Evolutionary conservation across 2,113 vertebrate species (phyloP).

Genomic region (Rhombomys opimus): DNA sequence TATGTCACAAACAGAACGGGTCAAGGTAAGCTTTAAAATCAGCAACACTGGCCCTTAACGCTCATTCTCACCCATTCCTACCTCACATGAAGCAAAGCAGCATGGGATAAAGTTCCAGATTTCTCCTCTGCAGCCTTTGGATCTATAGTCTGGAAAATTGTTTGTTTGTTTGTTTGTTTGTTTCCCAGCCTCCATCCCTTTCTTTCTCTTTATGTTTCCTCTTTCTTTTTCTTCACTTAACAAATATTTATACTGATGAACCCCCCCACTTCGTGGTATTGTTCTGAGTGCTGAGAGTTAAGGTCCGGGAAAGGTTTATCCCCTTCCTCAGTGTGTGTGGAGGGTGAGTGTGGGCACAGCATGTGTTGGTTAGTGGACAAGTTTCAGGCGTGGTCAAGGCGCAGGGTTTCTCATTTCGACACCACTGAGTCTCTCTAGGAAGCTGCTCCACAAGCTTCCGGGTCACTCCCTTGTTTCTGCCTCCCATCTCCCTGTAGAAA

Average conservation of each 20-base stretch:
- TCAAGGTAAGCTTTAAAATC: not conserved
- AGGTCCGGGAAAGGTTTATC: not conserved
- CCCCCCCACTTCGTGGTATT: not conserved
- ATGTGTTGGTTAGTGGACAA: not conserved
- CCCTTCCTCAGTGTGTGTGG: not conserved
- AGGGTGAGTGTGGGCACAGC: too few species aligned
- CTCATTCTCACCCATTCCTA: rapidly evolving
- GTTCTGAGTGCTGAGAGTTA: not conserved
- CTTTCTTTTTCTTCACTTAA: not conserved
- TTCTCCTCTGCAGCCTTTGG: not conserved
- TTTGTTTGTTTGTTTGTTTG: not conserved
- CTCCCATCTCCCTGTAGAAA: not conserved
- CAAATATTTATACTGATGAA: not conserved
- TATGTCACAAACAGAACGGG: not conserved
- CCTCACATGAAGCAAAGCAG: not conserved
- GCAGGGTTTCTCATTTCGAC: not conserved
- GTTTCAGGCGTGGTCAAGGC: not conserved
- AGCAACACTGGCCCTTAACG: not conserved
- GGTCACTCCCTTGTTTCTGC: not conserved
- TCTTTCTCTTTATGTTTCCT: not conserved
- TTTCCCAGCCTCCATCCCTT: not conserved
- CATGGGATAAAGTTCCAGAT: not conserved
- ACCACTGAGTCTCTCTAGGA: not conserved
- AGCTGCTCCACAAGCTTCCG: not conserved
- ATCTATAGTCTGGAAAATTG: not conserved